Evolutionary conservation across 1,140 invertebrate genomes (phyloP).

Genomic region (Phenacoccus solenopsis): DNA sequence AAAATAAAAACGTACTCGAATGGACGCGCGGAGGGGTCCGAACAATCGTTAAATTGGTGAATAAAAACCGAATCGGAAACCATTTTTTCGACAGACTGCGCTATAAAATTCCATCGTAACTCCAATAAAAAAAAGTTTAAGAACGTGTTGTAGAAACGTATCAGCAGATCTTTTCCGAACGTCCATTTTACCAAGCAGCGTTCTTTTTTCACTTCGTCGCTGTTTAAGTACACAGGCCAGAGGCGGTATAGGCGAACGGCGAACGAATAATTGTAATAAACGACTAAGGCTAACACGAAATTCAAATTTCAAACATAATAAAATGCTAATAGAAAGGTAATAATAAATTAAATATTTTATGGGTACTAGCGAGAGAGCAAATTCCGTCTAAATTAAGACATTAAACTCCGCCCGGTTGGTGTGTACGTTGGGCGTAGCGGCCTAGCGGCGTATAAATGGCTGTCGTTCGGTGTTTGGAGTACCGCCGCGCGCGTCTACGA

Average conservation of each 20-base stretch:
- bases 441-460: conserved; percentile 3
- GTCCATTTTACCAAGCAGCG: background rate
- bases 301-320: conserved; percentile 11
- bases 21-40: too few species aligned
- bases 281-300: conserved; percentile 13
- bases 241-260: background rate
- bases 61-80: background rate
- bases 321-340: conserved; percentile 17
- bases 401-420: conserved; percentile 12
- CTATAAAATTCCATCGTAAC: conserved; percentile 5
- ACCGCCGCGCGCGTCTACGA: background rate
- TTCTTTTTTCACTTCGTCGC: background rate
- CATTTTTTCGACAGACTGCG: background rate
- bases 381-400: conserved; percentile 17
- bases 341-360: conserved; percentile 18
- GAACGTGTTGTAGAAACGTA: conserved; percentile 7
- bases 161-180: conserved; percentile 7
- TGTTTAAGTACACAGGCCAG: background rate
- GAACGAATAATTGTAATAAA: conserved; percentile 9
- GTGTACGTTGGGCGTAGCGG: background rate
- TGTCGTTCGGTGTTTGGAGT: background rate
- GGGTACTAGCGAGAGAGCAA: conserved; percentile 2
- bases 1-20: background rate
- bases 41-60: background rate
- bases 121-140: conserved; percentile 1